Base-by-base conservation (phyloP, 2,113 vertebrate genomes). In the Platichthys stellatus region DNA sequence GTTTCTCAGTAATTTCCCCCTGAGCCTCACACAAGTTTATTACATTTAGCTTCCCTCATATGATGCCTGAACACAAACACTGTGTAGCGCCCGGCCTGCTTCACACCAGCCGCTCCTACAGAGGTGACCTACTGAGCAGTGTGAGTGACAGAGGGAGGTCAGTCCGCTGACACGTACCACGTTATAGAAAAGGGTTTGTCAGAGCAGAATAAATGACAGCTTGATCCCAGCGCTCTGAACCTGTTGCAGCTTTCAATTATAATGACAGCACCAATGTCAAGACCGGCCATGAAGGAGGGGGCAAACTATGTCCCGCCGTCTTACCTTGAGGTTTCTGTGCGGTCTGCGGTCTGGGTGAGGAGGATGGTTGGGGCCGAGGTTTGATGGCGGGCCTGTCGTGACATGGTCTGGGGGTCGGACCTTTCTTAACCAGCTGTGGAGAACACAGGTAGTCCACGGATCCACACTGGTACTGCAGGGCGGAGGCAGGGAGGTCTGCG, bases 321-420 rank as follows among this genome's bases (percentile, higher is more conserved):
- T 86, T 94, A 94, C 95, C 95, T 96, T 95, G 94, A 86, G 96
- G 95, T 92, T 96, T 97, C 92, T 94, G 93, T 77, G 94, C 80
- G 61, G 85, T 83, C 62, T 91, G 88, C 24, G 90, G 93, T 89
- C 93, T 94, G 86, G 92, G 76, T 54, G 90, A 81, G 14, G 92
- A 73, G 86, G 91, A 62, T 76, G 92, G 91, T 84, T 90, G 91
- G 76, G 91, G 93, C 76, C 88, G 91, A 70, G 93, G 95, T 77
- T 93, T 94, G 90, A 93, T 89, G 76, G 90, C 82, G 82, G 94
- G 88, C 90, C 76, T 81, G 68, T 87, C 82, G 86, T 92, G 92
- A 94, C 94, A 96, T 94, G 82, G 90, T 21, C 83, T 88, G 17
- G 84, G 76, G 62, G 78, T 83, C 1, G 81, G 86, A 14, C 83